A percentile compares a stretch with the other conserved stretches of the same genome.
Evolutionary conservation across 2,797 vertebrate genomes (phyloP).

Genomic region (Mergus octosetaceus): DNA sequence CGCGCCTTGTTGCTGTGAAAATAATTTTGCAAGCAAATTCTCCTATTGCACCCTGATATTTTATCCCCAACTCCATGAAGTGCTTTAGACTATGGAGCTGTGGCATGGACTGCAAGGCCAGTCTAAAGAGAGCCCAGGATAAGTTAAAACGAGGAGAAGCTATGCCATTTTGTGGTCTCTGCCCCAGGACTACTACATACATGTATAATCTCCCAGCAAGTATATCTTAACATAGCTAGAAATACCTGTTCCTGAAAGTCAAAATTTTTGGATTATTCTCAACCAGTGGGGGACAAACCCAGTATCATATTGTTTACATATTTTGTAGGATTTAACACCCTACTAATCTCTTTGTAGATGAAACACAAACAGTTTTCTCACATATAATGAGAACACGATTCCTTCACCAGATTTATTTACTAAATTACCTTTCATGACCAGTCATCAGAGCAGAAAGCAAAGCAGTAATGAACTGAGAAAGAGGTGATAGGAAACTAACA

Average conservation of each 20-base stretch:
- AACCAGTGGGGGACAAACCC: neutral
- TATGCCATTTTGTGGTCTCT: neutral
- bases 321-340: neutral
- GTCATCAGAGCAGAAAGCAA: neutral
- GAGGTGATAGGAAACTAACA: constrained; percentile 34
- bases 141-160: neutral
- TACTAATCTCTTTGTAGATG: neutral
- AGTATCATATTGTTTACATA: neutral
- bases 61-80: neutral
- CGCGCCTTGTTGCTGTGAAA: fast-evolving
- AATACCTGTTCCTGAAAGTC: neutral
- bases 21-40: neutral
- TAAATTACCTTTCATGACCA: neutral
- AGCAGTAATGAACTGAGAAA: constrained; percentile 48
- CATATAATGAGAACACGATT: neutral
- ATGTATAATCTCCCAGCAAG: neutral
- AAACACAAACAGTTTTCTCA: constrained; percentile 17
- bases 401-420: constrained; percentile 24
- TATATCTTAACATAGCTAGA: neutral
- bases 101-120: neutral
- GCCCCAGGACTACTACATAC: neutral
- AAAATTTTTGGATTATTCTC: neutral
- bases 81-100: neutral
- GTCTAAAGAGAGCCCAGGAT: neutral
- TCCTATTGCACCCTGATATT: neutral